phyloP scores from a whole-genome alignment of 2,888 invertebrate genomes.

The Romanomermis culicivorax region DNA sequence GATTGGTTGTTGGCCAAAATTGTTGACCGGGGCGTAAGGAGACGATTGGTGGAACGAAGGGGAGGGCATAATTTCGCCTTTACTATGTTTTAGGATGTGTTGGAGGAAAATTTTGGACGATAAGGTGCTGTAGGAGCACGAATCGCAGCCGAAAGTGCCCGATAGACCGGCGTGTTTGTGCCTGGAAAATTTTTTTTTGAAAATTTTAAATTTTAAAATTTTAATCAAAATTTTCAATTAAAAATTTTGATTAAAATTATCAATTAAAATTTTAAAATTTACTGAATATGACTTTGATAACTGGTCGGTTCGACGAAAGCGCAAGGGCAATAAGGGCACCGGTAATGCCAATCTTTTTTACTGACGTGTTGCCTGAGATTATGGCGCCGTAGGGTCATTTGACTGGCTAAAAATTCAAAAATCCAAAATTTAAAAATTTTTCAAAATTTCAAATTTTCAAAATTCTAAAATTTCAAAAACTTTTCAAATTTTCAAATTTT shows the following conservation, averaged over 20 bases:
- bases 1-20: too few relatives aligned
- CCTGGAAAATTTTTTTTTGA: slow-evolving; percentile 15
- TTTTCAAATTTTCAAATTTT: too few relatives aligned
- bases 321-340: slow-evolving; percentile 23
- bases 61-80: not conserved
- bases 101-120: not conserved
- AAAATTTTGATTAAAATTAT: too few relatives aligned
- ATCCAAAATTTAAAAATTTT: too few relatives aligned
- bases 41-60: too few relatives aligned
- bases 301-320: slow-evolving; percentile 24
- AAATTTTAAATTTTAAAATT: too few relatives aligned
- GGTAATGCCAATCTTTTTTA: slow-evolving; percentile 23
- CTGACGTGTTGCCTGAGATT: slow-evolving; percentile 23
- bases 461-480: too few relatives aligned
- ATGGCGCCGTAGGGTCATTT: slow-evolving; percentile 26
- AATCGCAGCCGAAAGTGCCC: slow-evolving; percentile 25
- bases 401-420: slow-evolving; percentile 25
- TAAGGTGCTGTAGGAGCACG: slow-evolving; percentile 14
- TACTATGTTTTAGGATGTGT: not conserved
- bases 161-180: slow-evolving; percentile 19
- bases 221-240: not conserved
- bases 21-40: too few relatives aligned
- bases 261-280: slow-evolving; percentile 9
- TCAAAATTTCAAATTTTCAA: too few relatives aligned
- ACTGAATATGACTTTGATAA: slow-evolving; percentile 25